Percentiles rank a stretch among this genome's conserved stretches.
Evolutionary conservation across 2,888 invertebrate genomes (phyloP).

Genomic region (Tenthredo livida): DNA sequence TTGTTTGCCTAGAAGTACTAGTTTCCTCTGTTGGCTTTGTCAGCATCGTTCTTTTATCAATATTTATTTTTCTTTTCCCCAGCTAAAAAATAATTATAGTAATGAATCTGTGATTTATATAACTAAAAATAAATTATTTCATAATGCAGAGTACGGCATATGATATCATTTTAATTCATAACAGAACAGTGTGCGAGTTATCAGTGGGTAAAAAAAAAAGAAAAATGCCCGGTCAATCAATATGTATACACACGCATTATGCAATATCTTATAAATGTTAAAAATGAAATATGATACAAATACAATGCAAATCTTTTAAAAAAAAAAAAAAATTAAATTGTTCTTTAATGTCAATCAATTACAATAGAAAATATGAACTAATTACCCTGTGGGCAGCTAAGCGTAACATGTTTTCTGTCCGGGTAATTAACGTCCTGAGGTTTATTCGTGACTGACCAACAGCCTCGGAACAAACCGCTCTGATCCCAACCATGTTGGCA

Average conservation of each 20-base stretch:
- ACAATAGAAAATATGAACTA: neutral
- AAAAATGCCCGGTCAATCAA: neutral
- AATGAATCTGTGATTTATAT: conserved; percentile 34
- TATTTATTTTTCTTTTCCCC: conserved; percentile 56
- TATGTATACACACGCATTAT: neutral
- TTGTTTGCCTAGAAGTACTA: conserved; percentile 53
- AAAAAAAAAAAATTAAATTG: neutral
- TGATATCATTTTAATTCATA: neutral
- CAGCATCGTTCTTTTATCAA: conserved; percentile 60
- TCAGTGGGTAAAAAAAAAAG: neutral
- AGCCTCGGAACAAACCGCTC: conserved; percentile 56
- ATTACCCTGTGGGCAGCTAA: conserved; percentile 62
- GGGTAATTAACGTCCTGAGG: conserved; percentile 59
- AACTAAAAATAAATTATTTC: neutral
- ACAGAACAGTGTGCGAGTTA: neutral
- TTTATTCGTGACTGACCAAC: conserved; percentile 60
- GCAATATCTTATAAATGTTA: conserved; percentile 4
- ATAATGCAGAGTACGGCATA: neutral
- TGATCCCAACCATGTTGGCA: conserved; percentile 59
- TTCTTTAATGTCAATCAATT: neutral
- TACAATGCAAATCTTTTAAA: neutral
- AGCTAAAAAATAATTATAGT: conserved; percentile 57
- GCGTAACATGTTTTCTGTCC: conserved; percentile 64
- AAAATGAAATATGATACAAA: neutral
- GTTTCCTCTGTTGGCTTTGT: conserved; percentile 56